A percentile compares a stretch with the other conserved stretches of the same genome.
These are phyloP conservation scores for Meloidogyne hapla DNA, from an alignment of 1,140 invertebrate genomes.

Conservation along the genomic window DNA sequence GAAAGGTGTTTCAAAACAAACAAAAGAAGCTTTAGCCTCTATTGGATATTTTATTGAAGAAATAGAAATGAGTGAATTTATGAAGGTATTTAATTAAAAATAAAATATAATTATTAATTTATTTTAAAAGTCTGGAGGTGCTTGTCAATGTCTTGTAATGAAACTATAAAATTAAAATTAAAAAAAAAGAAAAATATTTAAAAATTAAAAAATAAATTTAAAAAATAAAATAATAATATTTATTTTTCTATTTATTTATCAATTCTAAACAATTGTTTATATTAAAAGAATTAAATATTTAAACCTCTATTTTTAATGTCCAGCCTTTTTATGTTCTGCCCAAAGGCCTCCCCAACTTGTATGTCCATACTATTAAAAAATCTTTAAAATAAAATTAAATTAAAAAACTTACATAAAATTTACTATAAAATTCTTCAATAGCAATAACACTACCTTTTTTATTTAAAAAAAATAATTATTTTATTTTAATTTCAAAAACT, in stretches of 20 bases:
- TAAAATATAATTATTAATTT: neutral
- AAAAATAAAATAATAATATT: neutral
- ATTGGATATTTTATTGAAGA: constrained; percentile 57
- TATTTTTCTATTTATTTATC: no score
- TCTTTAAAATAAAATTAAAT: neutral
- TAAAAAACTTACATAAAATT: neutral
- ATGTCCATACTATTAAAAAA: neutral
- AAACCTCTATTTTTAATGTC: neutral
- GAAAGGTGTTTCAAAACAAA: constrained; percentile 51
- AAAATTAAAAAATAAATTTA: neutral
- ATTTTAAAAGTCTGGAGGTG: constrained; percentile 52
- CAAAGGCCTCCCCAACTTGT: neutral
- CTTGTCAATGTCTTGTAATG: constrained; percentile 61
- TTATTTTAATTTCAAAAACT: neutral
- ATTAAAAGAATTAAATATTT: no score
- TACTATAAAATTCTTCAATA: neutral
- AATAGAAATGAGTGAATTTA: constrained; percentile 63
- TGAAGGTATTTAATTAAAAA: constrained; percentile 40
- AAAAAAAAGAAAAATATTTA: neutral
- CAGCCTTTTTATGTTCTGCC: neutral
- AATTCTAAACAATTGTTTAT: no score
- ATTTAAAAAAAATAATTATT: neutral
- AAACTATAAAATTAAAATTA: constrained; percentile 50
- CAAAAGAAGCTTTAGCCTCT: constrained; percentile 37
- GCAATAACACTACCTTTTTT: neutral